A percentile compares a stretch with the other conserved stretches of the same genome.
Conservation (phyloP, 2,797 vertebrate species). For the Crotalus adamanteus region DNA sequence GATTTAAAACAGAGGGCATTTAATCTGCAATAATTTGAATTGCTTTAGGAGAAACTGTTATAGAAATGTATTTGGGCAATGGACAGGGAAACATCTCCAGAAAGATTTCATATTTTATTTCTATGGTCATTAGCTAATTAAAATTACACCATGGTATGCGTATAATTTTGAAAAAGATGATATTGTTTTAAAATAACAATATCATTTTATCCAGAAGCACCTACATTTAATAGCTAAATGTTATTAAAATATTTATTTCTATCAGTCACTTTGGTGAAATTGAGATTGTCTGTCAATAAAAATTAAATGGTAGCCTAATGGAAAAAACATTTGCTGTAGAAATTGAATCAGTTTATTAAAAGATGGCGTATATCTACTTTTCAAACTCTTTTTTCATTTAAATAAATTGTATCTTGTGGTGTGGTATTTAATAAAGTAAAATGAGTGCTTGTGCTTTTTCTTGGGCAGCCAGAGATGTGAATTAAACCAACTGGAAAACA, state of each 20-base stretch:
- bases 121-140: slow-evolving; percentile 21
- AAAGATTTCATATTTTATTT: slow-evolving; percentile 4
- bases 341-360: slow-evolving; percentile 6
- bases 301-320: slow-evolving; percentile 21
- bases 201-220: slow-evolving; percentile 17
- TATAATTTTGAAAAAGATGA: not conserved
- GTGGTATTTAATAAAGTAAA: slow-evolving; percentile 37
- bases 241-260: slow-evolving; percentile 35
- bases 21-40: not conserved
- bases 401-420: slow-evolving; percentile 41
- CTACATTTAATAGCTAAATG: slow-evolving; percentile 9
- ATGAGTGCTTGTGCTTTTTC: slow-evolving; percentile 22
- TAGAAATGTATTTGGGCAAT: not conserved
- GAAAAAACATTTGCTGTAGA: slow-evolving; percentile 30
- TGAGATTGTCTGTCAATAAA: slow-evolving; percentile 33
- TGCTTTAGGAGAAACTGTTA: not conserved
- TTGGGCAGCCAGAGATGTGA: slow-evolving; percentile 4
- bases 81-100: not conserved
- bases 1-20: accelerated
- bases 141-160: not conserved
- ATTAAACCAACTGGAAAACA: not conserved
- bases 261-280: slow-evolving; percentile 23
- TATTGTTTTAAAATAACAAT: not conserved
- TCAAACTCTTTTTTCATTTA: slow-evolving; percentile 11
- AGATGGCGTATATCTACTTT: not conserved